Evolutionary conservation across 2,797 vertebrate genomes (phyloP).

Genomic region (Tachyglossus aculeatus): DNA sequence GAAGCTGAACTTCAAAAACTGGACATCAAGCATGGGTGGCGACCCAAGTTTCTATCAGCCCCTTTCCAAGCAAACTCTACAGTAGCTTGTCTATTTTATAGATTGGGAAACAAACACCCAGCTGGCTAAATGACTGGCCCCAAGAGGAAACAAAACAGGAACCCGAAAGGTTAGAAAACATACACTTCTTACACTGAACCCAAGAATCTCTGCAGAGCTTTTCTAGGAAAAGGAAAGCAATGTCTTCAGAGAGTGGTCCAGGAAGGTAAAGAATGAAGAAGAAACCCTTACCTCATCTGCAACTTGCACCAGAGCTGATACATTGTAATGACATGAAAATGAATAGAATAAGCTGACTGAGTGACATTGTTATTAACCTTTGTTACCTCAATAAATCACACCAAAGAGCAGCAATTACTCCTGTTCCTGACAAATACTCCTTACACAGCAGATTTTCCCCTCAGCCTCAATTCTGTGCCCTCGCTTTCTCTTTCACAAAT

Average conservation of each 20-base stretch:
- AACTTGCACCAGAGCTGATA: conserved; percentile 64
- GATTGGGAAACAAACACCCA: no score
- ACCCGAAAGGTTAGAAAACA: no score
- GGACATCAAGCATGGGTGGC: no score
- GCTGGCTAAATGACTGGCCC: no score
- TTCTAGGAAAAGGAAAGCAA: background rate
- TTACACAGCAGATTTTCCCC: conserved; percentile 23
- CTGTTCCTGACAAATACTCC: conserved; percentile 70
- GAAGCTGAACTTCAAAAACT: no score
- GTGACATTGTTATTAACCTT: conserved; percentile 88
- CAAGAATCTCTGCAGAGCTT: background rate
- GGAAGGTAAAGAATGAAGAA: background rate
- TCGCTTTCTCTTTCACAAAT: conserved; percentile 6
- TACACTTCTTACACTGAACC: no score
- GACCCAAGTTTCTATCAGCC: no score
- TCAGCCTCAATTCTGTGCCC: background rate
- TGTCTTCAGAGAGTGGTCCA: background rate
- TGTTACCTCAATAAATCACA: conserved; percentile 85
- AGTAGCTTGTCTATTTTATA: no score
- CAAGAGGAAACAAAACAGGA: no score
- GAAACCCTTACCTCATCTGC: conserved; percentile 56
- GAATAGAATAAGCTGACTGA: conserved; percentile 83
- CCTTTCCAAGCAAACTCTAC: no score
- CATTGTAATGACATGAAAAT: conserved; percentile 82
- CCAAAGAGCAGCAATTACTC: conserved; percentile 82